These are phyloP conservation scores for Cygnus olor DNA, from an alignment of 2,797 vertebrate genomes.

Conservation along the genomic window DNA sequence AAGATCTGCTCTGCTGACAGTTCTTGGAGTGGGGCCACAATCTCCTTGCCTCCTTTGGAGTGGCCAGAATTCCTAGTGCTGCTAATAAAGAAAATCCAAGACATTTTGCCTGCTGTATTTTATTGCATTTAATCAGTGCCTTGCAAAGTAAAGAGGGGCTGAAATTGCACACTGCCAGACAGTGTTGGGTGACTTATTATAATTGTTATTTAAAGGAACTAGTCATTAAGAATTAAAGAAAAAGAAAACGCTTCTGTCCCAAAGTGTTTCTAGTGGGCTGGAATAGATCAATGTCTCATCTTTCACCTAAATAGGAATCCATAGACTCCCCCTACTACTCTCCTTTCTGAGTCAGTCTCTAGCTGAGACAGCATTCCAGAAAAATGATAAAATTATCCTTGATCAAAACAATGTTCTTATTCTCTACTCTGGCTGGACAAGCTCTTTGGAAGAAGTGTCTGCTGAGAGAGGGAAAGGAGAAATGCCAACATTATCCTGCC, in stretches of 20 bases:
- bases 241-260: conserved; percentile 28
- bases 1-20: background rate
- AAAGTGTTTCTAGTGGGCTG: conserved; percentile 27
- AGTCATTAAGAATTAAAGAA: background rate
- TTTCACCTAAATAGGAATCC: conserved; percentile 59
- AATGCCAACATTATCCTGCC: background rate
- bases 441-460: conserved; percentile 35
- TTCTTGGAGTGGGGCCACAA: background rate
- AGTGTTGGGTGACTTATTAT: background rate
- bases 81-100: background rate
- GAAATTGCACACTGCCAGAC: background rate
- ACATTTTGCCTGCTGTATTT: background rate
- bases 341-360: conserved; percentile 20
- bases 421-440: conserved; percentile 35
- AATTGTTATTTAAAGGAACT: background rate
- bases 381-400: conserved; percentile 60
- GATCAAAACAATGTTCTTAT: conserved; percentile 56
- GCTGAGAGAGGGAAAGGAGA: conserved; percentile 39
- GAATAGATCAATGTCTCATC: conserved; percentile 28
- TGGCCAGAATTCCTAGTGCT: background rate
- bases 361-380: conserved; percentile 62
- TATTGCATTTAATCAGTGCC: background rate
- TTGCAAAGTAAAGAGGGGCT: background rate
- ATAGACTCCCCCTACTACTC: conserved; percentile 37
- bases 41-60: background rate